Evolutionary conservation across 2,888 invertebrate species (phyloP), one percentile per base, ranked within the genome.

Genomic region (Urechis unicinctus): DNA sequence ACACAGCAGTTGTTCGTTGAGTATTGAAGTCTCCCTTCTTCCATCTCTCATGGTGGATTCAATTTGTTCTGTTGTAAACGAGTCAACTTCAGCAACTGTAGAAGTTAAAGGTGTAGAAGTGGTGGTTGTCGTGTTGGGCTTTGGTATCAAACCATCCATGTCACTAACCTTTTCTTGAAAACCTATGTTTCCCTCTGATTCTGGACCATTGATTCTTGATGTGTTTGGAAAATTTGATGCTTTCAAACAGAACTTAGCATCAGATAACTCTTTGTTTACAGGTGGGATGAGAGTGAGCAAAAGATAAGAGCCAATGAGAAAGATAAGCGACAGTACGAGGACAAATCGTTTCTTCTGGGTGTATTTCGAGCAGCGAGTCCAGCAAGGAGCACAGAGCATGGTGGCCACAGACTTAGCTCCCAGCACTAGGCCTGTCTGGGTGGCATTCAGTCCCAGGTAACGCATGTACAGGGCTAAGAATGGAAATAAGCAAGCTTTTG

Each of bases 391-490:
- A 64, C 69, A 69, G 9, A 71, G 52, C 48, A 73, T 65, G 5
- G 67, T 66, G 21, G 69, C 64, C 25, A 68, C 52, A 24, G 71
- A 70, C 53, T 71, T 71, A 4, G 61, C 63, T 28, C 70, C 70
- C 44, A 73, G 68, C 21, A 72, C 61, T 17, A 68, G 52, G 9
- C 74, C 73, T 4, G 67, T 67, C 55, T 73, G 67, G 24, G 66
- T 64, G 4, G 74, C 72, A 30, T 66, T 63, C 28, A 74, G 61
- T 42, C 73, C 73, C 6, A 73, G 59, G 3, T 67, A 57, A 45
- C 72, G 66, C 46, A 72, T 63, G 59, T 70, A 73, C 25, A 74
- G 58, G 9, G 74, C 67, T 42, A 74, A 62, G 52, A 73, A 74
- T 45, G 74, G 74, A 24, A 73, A 56, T 4, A 74, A 60, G 43